Evolutionary conservation across 2,797 vertebrate species (phyloP).

Genomic region (Enteromius viviparus): DNA sequence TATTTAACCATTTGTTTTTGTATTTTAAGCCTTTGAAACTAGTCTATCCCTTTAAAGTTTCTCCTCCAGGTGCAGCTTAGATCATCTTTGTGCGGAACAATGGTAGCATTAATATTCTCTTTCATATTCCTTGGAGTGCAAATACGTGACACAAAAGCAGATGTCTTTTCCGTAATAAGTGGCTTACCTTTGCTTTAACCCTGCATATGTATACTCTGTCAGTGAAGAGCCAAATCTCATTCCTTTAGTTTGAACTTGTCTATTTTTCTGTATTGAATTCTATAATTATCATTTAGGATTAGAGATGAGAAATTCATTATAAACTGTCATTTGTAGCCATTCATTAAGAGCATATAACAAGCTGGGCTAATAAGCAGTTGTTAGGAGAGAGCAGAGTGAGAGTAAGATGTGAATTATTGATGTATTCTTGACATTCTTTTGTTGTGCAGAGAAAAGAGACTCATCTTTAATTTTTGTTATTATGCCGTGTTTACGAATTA

Average conservation of each 20-base stretch:
- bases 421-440: conserved; percentile 48
- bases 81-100: conserved; percentile 50
- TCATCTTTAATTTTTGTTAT: conserved; percentile 52
- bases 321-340: background rate
- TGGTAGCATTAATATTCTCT: conserved; percentile 45
- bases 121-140: conserved; percentile 42
- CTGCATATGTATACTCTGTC: background rate
- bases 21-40: conserved; percentile 21
- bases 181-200: conserved; percentile 16
- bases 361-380: conserved; percentile 34
- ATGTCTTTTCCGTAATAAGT: conserved; percentile 34
- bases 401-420: conserved; percentile 54
- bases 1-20: background rate
- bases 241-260: background rate
- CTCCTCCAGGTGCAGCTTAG: conserved; percentile 46
- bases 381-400: conserved; percentile 19
- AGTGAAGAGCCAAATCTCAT: background rate
- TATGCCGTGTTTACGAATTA: conserved; percentile 32
- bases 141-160: conserved; percentile 29
- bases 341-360: background rate
- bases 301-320: background rate
- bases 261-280: background rate
- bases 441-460: conserved; percentile 16
- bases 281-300: background rate
- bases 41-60: conserved; percentile 40